These are phyloP conservation scores for Eugnorisma glareosa DNA, from an alignment of 2,888 invertebrate genomes.

Conservation along the genomic window DNA sequence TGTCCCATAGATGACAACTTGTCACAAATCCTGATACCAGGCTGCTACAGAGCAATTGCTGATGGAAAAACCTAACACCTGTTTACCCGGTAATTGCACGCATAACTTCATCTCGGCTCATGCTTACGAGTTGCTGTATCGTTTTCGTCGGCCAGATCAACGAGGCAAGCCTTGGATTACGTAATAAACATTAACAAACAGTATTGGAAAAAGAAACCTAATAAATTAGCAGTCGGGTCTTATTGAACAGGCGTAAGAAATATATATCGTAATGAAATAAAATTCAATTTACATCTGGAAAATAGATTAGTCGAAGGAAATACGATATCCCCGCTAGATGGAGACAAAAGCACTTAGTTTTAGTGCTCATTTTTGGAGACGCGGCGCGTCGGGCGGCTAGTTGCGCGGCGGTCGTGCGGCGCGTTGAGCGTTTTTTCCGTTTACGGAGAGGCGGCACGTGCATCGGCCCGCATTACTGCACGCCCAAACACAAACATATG, in stretches of 20 bases:
- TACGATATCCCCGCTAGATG: constrained; percentile 1
- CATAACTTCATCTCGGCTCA: background rate
- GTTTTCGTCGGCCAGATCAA: background rate
- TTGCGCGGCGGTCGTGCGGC: too few species aligned
- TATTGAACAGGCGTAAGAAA: constrained; percentile 20
- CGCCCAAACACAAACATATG: too few species aligned
- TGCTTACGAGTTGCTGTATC: background rate
- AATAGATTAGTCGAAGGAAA: constrained; percentile 10
- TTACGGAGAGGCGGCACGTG: too few species aligned
- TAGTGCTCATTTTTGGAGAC: too few species aligned
- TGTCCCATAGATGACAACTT: background rate
- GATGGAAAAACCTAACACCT: too few species aligned
- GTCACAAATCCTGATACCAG: background rate
- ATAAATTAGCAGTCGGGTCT: constrained; percentile 14
- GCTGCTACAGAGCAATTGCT: background rate
- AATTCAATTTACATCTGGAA: background rate
- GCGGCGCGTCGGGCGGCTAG: too few species aligned
- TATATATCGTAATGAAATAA: constrained; percentile 23
- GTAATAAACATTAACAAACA: background rate
- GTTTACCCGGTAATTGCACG: background rate
- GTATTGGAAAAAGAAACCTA: constrained; percentile 17
- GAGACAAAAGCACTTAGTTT: constrained; percentile 15
- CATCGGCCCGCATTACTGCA: too few species aligned
- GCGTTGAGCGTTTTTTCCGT: too few species aligned
- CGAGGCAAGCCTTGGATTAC: background rate